Conservation (phyloP, 64 coral and sea anemone genomes). For the Astreopora myriophthalma region DNA sequence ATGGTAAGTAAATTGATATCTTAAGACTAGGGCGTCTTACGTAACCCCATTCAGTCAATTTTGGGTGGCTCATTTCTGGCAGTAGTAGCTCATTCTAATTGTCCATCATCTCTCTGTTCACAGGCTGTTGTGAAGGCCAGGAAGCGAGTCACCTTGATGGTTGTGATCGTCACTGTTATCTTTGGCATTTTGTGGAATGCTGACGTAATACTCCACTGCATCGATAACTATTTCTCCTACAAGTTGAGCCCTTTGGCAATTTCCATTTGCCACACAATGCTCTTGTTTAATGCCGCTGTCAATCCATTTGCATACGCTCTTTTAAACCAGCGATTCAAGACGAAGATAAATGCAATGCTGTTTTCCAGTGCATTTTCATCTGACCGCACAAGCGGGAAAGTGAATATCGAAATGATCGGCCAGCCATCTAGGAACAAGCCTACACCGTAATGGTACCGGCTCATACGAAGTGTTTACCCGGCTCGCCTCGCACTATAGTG, state of each 20-base stretch:
- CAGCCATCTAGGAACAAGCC: no score
- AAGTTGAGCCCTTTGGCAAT: background rate
- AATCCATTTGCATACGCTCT: conserved; percentile 63
- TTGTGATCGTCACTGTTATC: conserved; percentile 11
- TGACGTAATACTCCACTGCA: background rate
- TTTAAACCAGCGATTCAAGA: conserved; percentile 26
- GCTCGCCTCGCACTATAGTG: no score
- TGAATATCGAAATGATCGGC: no score
- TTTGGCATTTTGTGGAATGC: conserved; percentile 11
- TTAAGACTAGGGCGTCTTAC: no score
- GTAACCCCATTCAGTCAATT: no score
- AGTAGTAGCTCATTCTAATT: no score
- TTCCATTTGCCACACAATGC: conserved; percentile 3
- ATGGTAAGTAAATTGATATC: no score
- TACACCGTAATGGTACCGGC: no score
- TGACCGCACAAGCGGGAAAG: no score
- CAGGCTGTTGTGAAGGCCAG: conserved; percentile 10
- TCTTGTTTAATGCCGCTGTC: conserved; percentile 39
- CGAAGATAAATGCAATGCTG: background rate
- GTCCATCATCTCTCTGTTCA: background rate
- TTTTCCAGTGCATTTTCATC: background rate
- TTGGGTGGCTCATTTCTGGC: no score
- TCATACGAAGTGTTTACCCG: no score
- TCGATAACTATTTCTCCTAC: background rate
- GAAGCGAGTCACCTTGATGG: conserved; percentile 52